These are phyloP conservation scores for Stratiomys singularior DNA, from an alignment of 2,888 invertebrate species.

Conservation along the genomic window DNA sequence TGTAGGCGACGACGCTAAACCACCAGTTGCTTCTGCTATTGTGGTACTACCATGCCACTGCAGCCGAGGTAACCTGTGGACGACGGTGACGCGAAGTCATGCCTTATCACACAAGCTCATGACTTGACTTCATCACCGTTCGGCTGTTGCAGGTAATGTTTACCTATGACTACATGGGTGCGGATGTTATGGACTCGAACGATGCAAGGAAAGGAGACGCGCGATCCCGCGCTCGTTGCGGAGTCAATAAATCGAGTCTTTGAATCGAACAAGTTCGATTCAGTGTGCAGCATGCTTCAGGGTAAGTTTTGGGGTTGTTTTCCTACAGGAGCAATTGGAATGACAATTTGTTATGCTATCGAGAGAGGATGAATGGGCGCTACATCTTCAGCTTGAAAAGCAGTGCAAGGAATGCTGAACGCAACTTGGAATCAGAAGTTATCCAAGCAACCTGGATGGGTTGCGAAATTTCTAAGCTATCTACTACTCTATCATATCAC, in stretches of 20 bases:
- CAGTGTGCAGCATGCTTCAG: conserved; percentile 7
- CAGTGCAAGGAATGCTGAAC: background rate
- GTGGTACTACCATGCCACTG: conserved; percentile 11
- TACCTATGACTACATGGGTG: background rate
- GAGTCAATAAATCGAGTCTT: conserved; percentile 32
- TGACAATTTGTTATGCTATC: background rate
- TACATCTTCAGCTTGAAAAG: too few species aligned
- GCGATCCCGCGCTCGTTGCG: conserved; percentile 14
- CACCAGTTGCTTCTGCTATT: conserved; percentile 36
- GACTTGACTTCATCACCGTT: conserved; percentile 19
- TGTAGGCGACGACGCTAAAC: conserved; percentile 6
- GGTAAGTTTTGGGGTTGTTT: conserved; percentile 11
- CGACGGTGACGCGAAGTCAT: conserved; percentile 18
- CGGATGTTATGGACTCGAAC: background rate
- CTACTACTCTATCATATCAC: too few species aligned
- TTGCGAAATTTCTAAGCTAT: too few species aligned
- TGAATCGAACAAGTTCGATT: conserved; percentile 4
- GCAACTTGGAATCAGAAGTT: background rate
- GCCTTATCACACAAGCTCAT: conserved; percentile 34
- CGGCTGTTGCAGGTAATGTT: conserved; percentile 9
- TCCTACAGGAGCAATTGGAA: background rate
- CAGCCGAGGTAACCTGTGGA: conserved; percentile 30
- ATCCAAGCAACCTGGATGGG: too few species aligned
- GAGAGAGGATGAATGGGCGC: background rate
- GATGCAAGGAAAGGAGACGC: background rate